Evolutionary conservation across 2,113 vertebrate species (phyloP).

Genomic region (Collichthys lucidus): DNA sequence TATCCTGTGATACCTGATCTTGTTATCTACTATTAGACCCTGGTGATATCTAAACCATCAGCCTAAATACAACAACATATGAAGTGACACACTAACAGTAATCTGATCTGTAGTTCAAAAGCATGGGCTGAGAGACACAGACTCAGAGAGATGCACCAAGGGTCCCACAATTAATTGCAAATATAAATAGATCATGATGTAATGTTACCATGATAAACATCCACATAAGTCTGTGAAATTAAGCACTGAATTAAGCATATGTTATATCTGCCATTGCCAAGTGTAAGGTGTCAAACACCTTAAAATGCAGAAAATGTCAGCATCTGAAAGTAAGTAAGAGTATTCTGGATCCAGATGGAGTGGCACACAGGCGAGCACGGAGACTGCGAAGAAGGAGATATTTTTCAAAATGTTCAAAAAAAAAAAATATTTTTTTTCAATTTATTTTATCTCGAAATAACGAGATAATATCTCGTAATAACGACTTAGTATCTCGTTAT

Average conservation of each 20-base stretch:
- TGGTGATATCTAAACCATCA: conserved; percentile 5
- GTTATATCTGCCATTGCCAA: too few relatives aligned
- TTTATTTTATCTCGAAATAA: too few relatives aligned
- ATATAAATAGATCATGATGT: background rate
- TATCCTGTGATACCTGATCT: conserved; percentile 6
- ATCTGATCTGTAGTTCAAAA: background rate
- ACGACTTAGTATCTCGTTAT: too few relatives aligned
- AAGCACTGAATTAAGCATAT: background rate
- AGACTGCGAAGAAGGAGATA: too few relatives aligned
- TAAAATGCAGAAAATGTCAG: background rate
- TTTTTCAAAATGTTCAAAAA: too few relatives aligned
- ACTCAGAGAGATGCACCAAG: background rate
- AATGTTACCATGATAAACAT: background rate
- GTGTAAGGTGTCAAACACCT: background rate
- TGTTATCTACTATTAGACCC: conserved; percentile 33
- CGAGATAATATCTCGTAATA: too few relatives aligned
- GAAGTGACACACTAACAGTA: background rate
- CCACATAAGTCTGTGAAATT: background rate
- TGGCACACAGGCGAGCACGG: too few relatives aligned
- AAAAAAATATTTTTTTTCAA: too few relatives aligned
- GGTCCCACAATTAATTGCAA: background rate
- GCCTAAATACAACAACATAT: background rate
- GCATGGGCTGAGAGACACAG: background rate
- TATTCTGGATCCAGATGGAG: too few relatives aligned
- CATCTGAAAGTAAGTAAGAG: background rate